Evolutionary conservation across 2,113 vertebrate species (phyloP).

Genomic region (Illadopsis cleaveri): DNA sequence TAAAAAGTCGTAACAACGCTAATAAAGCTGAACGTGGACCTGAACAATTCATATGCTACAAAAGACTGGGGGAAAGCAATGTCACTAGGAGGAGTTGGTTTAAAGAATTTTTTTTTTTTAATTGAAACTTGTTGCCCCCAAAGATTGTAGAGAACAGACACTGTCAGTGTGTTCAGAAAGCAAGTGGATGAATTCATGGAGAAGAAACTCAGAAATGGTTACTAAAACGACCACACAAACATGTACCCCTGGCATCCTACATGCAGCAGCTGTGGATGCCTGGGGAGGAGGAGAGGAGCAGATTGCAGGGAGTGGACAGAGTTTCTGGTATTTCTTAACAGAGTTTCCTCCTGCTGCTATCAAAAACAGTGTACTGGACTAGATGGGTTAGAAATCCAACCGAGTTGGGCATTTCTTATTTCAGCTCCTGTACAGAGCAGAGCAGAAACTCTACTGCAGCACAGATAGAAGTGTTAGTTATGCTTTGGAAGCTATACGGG

Average conservation of each 20-base stretch:
- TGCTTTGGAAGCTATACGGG: background rate
- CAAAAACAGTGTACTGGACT: fast-evolving
- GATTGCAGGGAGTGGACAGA: background rate
- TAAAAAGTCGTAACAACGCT: background rate
- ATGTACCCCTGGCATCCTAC: background rate
- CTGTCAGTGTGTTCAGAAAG: background rate
- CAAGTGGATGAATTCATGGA: background rate
- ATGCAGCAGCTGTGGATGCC: background rate
- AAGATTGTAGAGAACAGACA: background rate
- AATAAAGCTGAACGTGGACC: background rate
- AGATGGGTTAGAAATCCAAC: fast-evolving
- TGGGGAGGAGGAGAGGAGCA: background rate
- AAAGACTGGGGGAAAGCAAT: background rate
- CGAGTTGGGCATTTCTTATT: background rate
- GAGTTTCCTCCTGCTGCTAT: background rate
- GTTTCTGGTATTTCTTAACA: background rate
- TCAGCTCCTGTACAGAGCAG: background rate
- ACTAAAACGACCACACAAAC: background rate
- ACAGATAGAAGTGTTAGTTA: background rate
- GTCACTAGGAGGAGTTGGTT: background rate
- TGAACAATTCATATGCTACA: background rate
- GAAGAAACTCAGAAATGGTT: background rate
- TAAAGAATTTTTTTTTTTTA: background rate
- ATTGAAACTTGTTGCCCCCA: background rate
- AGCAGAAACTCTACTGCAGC: background rate